phyloP scores from a whole-genome alignment of 37 sponge, comb jelly and placozoan genomes.

The Chondrilla cf. caribensis region DNA sequence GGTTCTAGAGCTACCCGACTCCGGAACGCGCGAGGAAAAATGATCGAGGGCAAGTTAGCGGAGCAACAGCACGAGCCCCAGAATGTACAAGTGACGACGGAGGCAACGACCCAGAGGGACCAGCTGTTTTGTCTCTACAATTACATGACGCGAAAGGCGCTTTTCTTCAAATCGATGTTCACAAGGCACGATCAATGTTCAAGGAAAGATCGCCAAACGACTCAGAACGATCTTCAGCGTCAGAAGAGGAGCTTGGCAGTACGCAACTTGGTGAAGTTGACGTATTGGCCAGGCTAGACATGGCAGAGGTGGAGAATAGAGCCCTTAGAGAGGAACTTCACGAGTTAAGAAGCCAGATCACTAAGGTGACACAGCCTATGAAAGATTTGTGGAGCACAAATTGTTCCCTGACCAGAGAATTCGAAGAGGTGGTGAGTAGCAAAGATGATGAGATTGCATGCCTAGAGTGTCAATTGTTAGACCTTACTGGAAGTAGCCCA shows the following conservation, averaged over 20 bases:
- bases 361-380: neutral
- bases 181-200: no score
- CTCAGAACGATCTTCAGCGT: no score
- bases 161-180: no score
- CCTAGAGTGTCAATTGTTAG: no score
- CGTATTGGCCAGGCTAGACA: neutral
- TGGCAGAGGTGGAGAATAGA: neutral
- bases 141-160: no score
- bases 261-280: neutral
- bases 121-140: no score
- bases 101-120: neutral
- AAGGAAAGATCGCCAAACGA: no score
- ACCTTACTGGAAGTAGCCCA: no score
- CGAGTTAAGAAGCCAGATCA: neutral
- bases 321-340: neutral
- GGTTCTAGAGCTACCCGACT: neutral
- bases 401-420: neutral
- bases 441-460: neutral
- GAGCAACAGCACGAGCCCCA: neutral
- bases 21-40: slow-evolving; percentile 11
- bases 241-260: no score
- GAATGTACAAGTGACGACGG: neutral
- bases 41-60: slow-evolving; percentile 17
- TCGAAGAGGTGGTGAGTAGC: neutral
- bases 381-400: neutral